Evolutionary conservation across 2,113 vertebrate genomes (phyloP).

Genomic region (Willisornis vidua): DNA sequence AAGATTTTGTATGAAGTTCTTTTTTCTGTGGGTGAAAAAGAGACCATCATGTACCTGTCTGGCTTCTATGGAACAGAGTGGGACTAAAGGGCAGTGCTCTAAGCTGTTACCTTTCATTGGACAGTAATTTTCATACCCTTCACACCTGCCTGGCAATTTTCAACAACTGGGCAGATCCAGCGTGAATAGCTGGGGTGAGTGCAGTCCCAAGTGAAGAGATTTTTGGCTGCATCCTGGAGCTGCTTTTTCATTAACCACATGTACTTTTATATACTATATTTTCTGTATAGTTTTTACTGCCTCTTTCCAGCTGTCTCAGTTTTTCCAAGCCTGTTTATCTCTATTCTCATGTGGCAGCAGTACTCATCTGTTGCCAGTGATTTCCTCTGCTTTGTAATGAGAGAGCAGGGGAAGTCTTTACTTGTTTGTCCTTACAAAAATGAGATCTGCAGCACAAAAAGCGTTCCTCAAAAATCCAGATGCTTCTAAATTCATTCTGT

Average conservation of each 20-base stretch:
- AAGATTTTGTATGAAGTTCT: not conserved
- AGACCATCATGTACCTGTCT: not conserved
- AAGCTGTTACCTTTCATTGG: not conserved
- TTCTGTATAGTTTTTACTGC: not conserved
- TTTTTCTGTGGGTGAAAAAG: not conserved
- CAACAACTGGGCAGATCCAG: not conserved
- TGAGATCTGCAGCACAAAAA: not conserved
- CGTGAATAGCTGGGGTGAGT: not conserved
- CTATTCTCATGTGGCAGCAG: not conserved
- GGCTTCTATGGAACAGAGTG: not conserved
- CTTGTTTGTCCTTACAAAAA: not conserved
- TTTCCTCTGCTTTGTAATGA: not conserved
- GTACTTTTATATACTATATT: not conserved
- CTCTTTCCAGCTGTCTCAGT: not conserved
- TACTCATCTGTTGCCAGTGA: not conserved
- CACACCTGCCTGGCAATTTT: not conserved
- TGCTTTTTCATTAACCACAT: not conserved
- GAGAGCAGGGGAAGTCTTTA: not conserved
- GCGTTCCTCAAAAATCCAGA: not conserved
- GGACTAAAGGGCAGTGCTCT: not conserved
- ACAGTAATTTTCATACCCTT: not conserved
- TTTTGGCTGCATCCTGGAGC: not conserved
- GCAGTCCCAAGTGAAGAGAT: not conserved
- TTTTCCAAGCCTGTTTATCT: constrained; percentile 31
- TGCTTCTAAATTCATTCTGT: not conserved